phyloP scores from a whole-genome alignment of 2,113 vertebrate genomes.

The Prinia subflava region DNA sequence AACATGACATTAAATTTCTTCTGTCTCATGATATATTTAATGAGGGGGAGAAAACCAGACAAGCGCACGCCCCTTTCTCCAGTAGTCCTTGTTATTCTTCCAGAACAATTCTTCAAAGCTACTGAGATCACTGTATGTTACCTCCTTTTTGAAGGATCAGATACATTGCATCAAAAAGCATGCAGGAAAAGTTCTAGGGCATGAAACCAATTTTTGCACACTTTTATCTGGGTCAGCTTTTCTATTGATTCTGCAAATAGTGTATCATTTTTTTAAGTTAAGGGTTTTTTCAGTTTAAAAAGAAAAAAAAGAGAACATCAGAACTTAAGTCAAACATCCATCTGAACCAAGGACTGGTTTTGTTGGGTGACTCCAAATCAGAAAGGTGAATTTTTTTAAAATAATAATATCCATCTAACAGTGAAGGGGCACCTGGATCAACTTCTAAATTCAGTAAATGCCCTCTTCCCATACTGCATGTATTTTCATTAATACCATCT shows the following conservation, averaged over 20 bases:
- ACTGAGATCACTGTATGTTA: conserved; percentile 36
- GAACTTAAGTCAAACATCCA: conserved; percentile 31
- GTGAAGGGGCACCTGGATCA: background rate
- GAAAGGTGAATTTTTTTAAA: background rate
- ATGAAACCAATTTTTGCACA: conserved; percentile 51
- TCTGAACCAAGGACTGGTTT: conserved; percentile 1
- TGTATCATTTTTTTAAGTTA: background rate
- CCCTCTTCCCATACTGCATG: background rate
- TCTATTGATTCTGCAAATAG: conserved; percentile 50
- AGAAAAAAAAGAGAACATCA: background rate
- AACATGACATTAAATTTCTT: background rate
- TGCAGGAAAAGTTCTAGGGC: conserved; percentile 54
- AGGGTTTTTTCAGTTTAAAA: conserved; percentile 12
- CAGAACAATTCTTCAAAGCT: conserved; percentile 59
- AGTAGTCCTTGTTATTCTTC: conserved; percentile 32
- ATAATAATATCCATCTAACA: background rate
- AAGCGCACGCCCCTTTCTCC: background rate
- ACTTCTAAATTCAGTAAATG: background rate
- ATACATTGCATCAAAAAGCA: conserved; percentile 52
- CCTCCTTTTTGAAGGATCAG: conserved; percentile 51
- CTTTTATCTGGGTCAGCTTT: conserved; percentile 65
- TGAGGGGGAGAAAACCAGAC: background rate
- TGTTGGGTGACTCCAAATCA: background rate
- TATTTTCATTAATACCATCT: background rate
- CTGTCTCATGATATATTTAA: background rate